Evolutionary conservation across 2,797 vertebrate species (phyloP).

Genomic region (Sebastes iracundus): DNA sequence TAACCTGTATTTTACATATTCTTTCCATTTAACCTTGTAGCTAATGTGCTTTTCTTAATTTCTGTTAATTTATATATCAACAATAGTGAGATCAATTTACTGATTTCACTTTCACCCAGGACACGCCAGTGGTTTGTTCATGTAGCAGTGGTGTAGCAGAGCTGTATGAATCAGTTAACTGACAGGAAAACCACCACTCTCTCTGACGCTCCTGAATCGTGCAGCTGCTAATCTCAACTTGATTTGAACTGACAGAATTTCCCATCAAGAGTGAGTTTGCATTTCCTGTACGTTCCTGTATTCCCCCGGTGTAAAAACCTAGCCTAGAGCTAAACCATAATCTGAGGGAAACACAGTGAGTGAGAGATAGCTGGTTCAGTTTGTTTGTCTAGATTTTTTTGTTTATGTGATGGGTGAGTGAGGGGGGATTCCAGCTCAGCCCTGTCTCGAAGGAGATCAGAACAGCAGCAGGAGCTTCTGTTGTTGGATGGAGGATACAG

Average conservation of each 20-base stretch:
- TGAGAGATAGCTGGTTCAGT: background rate
- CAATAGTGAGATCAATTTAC: background rate
- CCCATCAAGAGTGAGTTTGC: background rate
- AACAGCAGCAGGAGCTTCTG: background rate
- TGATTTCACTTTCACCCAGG: background rate
- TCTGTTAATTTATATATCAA: background rate
- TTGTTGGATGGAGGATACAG: background rate
- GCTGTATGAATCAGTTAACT: conserved; percentile 51
- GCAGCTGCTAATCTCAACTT: conserved; percentile 21
- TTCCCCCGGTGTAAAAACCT: background rate
- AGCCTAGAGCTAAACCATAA: background rate
- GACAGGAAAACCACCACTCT: conserved; percentile 72
- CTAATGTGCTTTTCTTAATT: background rate
- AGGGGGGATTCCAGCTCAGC: background rate
- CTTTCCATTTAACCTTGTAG: background rate
- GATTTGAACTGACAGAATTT: background rate
- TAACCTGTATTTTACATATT: background rate
- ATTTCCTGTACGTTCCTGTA: conserved; percentile 11
- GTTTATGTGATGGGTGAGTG: background rate
- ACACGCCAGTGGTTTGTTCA: background rate
- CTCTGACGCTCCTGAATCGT: background rate
- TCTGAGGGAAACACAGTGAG: background rate
- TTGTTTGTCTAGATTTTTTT: background rate
- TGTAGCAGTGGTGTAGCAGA: background rate
- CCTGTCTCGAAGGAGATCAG: background rate